Evolutionary conservation across 2,113 vertebrate genomes (phyloP), one percentile per base, ranked within the genome.

Genomic region (Xenopus laevis): DNA sequence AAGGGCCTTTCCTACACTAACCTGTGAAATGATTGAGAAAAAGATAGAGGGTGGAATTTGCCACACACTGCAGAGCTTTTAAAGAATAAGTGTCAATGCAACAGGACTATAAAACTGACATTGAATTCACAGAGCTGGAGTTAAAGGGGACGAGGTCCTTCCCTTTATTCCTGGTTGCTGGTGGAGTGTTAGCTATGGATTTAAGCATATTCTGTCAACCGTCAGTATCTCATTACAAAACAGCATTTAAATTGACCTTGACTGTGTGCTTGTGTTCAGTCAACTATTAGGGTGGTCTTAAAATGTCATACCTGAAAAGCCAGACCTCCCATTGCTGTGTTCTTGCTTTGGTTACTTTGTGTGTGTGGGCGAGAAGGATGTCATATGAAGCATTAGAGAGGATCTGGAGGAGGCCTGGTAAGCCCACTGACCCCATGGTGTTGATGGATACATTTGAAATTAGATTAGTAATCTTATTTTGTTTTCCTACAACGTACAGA

Each of bases 261-360:
- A 85, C 83, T 91, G 85, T 89, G 86, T 89, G 87, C 83, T 89
- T 84, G 79, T 74, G 77, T 82, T 88, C 87, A 89, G 87, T 84
- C 83, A 82, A 90, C 93, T 84, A 89, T 87, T 95, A 88, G 92
- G 94, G 94, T 96, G 94, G 95, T 95, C 94, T 91, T 84, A 52
- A 80, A 86, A 81, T 89, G 86, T 90, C 87, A 88, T 89, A 90
- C 88, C 90, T 90, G 86, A 90, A 83, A 87, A 83, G 85, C 81
- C 86, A 87, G 88, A 84, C 89, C 87, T 87, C 88, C 85, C 87
- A 85, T 83, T 85, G 83, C 64, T 82, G 60, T 71, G 46, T 73
- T 88, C 81, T 83, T n/a, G 66, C 78, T 82, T 87, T 83, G 71
- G 83, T 81, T 82, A 68, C 83, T 86, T 85, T 81, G 63, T 77